These are phyloP conservation scores for Hypomecis atomaria DNA, from an alignment of 2,888 invertebrate genomes.

Conservation along the genomic window DNA sequence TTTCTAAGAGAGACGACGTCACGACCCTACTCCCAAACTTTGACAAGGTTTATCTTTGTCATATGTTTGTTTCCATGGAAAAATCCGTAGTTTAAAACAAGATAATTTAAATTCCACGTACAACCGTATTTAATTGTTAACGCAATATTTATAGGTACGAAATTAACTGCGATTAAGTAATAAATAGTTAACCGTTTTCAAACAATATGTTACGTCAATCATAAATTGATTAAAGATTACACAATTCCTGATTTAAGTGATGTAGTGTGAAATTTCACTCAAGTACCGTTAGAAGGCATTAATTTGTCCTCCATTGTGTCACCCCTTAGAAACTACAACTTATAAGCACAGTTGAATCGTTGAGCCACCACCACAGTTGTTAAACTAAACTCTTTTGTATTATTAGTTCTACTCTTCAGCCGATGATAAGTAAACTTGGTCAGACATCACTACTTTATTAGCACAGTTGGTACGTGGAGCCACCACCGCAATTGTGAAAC, in stretches of 20 bases:
- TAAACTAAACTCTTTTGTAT: not conserved
- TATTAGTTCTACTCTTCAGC: not conserved
- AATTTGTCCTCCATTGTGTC: slow-evolving; percentile 10
- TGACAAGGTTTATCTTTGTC: too few relatives aligned
- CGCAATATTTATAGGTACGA: not conserved
- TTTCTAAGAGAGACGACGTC: too few relatives aligned
- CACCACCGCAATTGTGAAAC: not conserved
- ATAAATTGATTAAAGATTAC: not conserved
- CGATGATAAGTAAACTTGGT: not conserved
- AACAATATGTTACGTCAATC: slow-evolving; percentile 6
- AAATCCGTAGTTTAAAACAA: too few relatives aligned
- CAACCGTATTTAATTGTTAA: too few relatives aligned
- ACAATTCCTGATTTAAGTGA: not conserved
- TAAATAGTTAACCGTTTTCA: not conserved
- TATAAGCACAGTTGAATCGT: not conserved
- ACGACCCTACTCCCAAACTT: too few relatives aligned
- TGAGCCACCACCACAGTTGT: not conserved
- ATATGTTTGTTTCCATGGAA: too few relatives aligned
- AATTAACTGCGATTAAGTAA: not conserved
- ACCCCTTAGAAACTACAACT: not conserved
- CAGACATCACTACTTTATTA: not conserved
- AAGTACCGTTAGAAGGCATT: not conserved
- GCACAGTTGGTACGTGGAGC: not conserved
- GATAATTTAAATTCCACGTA: too few relatives aligned
- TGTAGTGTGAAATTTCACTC: slow-evolving; percentile 11